Conservation (phyloP, 1,140 invertebrate species). For the Eupeodes corollae region DNA sequence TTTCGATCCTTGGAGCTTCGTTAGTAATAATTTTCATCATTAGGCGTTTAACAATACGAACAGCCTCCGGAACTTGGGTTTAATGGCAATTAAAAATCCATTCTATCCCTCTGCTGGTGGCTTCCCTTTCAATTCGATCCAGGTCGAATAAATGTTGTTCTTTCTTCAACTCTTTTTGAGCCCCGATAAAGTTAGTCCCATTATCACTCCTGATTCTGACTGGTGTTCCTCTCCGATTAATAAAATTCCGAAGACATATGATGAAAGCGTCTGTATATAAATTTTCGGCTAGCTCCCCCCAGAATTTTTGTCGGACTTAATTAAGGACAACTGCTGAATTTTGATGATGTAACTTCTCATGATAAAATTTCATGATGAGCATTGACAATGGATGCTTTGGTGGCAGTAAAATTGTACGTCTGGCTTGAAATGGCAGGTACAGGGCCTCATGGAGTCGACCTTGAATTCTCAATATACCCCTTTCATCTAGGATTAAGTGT, state of each 20-base stretch:
- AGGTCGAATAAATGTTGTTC: background rate
- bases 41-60: constrained; percentile 3
- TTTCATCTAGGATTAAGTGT: background rate
- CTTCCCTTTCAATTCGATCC: background rate
- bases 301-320: constrained; percentile 10
- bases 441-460: background rate
- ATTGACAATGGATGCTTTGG: constrained; percentile 8
- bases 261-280: constrained; percentile 9
- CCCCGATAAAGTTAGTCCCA: constrained; percentile 31
- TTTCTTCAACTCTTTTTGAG: constrained; percentile 15
- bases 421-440: background rate
- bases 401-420: constrained; percentile 6
- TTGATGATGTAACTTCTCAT: constrained; percentile 11
- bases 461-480: background rate
- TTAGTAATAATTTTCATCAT: background rate
- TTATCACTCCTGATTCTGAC: constrained; percentile 24
- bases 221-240: constrained; percentile 15
- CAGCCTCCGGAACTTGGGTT: constrained; percentile 19
- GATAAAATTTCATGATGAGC: constrained; percentile 12
- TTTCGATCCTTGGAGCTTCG: constrained; percentile 1
- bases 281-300: constrained; percentile 9
- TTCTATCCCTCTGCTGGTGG: constrained; percentile 1
- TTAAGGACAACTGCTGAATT: constrained; percentile 11
- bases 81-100: constrained; percentile 23
- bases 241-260: constrained; percentile 10